Percentiles rank a stretch among this genome's conserved stretches.
These are phyloP conservation scores for Papilio demoleus DNA, from an alignment of 2,888 invertebrate species.

Conservation along the genomic window DNA sequence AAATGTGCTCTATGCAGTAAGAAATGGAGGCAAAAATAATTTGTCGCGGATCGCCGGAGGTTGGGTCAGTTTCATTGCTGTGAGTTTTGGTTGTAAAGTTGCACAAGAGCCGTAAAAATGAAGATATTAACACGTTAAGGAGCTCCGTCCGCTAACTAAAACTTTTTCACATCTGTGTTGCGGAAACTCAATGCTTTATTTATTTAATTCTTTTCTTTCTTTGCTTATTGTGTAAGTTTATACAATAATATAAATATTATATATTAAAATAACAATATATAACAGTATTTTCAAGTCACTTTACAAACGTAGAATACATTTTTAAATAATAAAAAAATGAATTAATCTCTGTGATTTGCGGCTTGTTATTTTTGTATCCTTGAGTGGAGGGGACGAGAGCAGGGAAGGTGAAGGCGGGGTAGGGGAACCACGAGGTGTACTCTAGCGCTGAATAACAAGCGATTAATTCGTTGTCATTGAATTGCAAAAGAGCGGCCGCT, in stretches of 20 bases:
- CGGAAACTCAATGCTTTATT: conserved; percentile 4
- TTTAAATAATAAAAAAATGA: neutral
- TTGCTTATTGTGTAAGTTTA: neutral
- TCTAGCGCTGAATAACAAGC: conserved; percentile 21
- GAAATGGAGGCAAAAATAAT: conserved; percentile 48
- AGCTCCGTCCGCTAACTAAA: conserved; percentile 15
- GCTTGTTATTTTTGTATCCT: conserved; percentile 16
- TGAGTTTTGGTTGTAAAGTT: conserved; percentile 43
- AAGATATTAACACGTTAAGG: conserved; percentile 38
- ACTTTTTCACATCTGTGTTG: conserved; percentile 45
- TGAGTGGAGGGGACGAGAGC: neutral
- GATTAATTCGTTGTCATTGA: conserved; percentile 29
- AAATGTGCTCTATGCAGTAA: conserved; percentile 49
- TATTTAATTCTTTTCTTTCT: conserved; percentile 5
- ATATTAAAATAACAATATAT: too few relatives aligned
- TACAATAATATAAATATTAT: too few relatives aligned
- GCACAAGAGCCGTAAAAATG: conserved; percentile 35
- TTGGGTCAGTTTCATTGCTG: conserved; percentile 42
- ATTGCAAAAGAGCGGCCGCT: conserved; percentile 20
- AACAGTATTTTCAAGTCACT: neutral
- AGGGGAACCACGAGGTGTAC: neutral
- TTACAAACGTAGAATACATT: neutral
- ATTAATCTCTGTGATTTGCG: neutral
- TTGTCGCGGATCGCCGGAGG: neutral
- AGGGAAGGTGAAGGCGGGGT: neutral